Percentiles rank a stretch among this genome's conserved stretches.
These are phyloP conservation scores for Apogon talboti DNA, from an alignment of 2,797 vertebrate species.

Conservation along the genomic window DNA sequence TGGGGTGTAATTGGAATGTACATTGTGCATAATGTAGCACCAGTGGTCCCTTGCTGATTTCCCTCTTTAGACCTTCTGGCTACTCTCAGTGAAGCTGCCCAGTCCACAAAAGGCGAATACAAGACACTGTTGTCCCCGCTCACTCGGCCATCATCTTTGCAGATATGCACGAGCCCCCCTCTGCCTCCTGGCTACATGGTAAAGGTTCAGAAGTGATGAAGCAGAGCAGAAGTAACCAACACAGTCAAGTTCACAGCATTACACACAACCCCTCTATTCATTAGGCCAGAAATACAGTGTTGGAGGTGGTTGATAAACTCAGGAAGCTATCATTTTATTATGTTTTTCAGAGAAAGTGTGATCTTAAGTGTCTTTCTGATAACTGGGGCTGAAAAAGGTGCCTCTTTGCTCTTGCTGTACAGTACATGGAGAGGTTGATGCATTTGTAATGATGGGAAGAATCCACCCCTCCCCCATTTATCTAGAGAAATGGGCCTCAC, in stretches of 20 bases:
- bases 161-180: conserved; percentile 65
- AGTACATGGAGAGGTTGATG: conserved; percentile 49
- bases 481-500: conserved; percentile 76
- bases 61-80: conserved; percentile 62
- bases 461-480: conserved; percentile 49
- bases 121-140: conserved; percentile 78
- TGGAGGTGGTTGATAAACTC: conserved; percentile 22
- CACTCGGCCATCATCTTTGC: conserved; percentile 75
- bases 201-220: conserved; percentile 78
- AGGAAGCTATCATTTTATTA: conserved; percentile 9
- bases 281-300: conserved; percentile 9
- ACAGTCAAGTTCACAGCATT: conserved; percentile 52
- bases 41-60: conserved; percentile 53
- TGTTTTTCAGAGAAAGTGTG: conserved; percentile 10
- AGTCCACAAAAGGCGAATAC: conserved; percentile 70
- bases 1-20: conserved; percentile 56
- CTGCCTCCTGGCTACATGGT: conserved; percentile 65
- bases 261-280: conserved; percentile 43
- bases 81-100: conserved; percentile 67
- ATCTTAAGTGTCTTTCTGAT: conserved; percentile 1
- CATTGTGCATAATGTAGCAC: conserved; percentile 50
- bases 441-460: conserved; percentile 61
- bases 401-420: conserved; percentile 8
- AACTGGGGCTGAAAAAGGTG: background rate
- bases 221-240: conserved; percentile 79